Evolutionary conservation across 2,888 invertebrate genomes (phyloP).

Genomic region (Autographa gamma): DNA sequence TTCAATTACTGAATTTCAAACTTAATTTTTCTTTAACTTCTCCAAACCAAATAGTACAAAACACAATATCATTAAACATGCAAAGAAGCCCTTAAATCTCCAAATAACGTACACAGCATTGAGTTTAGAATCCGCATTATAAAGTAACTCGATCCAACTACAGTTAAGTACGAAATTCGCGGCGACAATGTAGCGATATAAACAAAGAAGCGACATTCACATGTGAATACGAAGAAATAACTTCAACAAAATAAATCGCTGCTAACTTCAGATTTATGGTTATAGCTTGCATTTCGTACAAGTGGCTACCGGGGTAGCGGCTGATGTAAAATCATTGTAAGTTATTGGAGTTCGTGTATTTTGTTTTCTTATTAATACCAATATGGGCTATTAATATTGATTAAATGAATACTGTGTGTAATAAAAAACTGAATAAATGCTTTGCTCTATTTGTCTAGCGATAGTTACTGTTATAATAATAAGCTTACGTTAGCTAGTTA

Average conservation of each 20-base stretch:
- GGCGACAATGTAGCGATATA: slow-evolving; percentile 30
- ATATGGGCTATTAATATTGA: too few relatives aligned
- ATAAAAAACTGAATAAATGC: too few relatives aligned
- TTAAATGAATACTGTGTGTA: too few relatives aligned
- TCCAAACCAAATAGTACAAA: too few relatives aligned
- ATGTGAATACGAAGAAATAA: slow-evolving; percentile 26
- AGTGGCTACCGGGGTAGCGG: slow-evolving; percentile 16
- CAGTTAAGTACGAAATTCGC: slow-evolving; percentile 28
- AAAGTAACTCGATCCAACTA: slow-evolving; percentile 39
- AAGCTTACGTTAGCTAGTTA: too few relatives aligned
- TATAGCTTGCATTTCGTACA: slow-evolving; percentile 34
- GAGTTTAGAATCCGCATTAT: slow-evolving; percentile 29
- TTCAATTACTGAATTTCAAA: too few relatives aligned
- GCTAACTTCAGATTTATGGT: slow-evolving; percentile 45
- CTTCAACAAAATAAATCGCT: slow-evolving; percentile 32
- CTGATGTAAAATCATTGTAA: slow-evolving; percentile 34
- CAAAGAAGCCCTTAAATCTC: neutral
- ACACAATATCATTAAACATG: neutral
- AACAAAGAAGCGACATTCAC: slow-evolving; percentile 24
- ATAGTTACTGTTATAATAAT: too few relatives aligned
- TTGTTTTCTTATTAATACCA: slow-evolving; percentile 9
- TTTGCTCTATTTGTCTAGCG: too few relatives aligned
- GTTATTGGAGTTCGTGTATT: slow-evolving; percentile 18
- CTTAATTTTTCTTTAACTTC: too few relatives aligned
- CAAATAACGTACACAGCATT: slow-evolving; percentile 6